A percentile compares a stretch with the other conserved stretches of the same genome.
Conservation (phyloP, 2,888 invertebrate genomes). For the Lithophane ornitopus region DNA sequence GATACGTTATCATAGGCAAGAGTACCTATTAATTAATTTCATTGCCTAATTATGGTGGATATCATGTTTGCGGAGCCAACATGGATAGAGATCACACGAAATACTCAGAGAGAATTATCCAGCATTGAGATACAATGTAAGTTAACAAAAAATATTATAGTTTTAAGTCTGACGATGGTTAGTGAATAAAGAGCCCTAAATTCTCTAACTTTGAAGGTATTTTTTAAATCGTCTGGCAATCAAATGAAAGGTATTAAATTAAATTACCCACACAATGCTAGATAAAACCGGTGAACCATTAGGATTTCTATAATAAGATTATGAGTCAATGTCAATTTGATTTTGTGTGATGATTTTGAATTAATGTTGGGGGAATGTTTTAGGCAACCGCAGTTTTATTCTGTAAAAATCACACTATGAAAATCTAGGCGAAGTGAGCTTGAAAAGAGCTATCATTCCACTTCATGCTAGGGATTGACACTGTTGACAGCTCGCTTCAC, state of each 20-base stretch:
- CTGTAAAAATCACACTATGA: too few relatives aligned
- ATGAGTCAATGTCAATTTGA: neutral
- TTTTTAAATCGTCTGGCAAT: neutral
- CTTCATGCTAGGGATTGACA: too few relatives aligned
- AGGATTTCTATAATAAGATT: neutral
- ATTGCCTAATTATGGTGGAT: neutral
- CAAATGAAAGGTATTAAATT: neutral
- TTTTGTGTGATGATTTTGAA: neutral
- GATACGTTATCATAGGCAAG: neutral
- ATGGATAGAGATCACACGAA: too few relatives aligned
- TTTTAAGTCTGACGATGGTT: neutral
- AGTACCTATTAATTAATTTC: neutral
- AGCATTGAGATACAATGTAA: neutral
- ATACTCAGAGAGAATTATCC: too few relatives aligned
- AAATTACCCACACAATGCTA: neutral
- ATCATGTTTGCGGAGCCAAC: neutral
- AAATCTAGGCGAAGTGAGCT: too few relatives aligned
- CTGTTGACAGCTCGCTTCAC: too few relatives aligned
- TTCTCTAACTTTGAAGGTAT: neutral
- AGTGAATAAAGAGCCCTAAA: neutral
- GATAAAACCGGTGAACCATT: neutral
- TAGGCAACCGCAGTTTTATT: too few relatives aligned
- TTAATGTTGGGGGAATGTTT: too few relatives aligned
- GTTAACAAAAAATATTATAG: too few relatives aligned
- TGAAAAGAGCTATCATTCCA: too few relatives aligned